phyloP scores from a whole-genome alignment of 2,888 invertebrate species.

The Adelphocoris suturalis region DNA sequence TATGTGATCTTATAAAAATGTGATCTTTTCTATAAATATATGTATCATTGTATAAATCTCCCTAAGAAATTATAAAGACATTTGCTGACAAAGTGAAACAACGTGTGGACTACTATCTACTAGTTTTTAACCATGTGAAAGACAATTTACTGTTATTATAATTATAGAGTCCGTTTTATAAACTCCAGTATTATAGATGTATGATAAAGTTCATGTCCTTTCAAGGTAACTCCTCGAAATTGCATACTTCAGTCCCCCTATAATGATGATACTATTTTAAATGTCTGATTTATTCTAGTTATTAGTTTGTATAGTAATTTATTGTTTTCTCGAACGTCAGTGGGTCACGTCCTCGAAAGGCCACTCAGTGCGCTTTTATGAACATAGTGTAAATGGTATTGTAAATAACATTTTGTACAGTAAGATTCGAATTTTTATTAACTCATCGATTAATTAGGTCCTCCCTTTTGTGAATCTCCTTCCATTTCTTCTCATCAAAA shows the following conservation, averaged over 20 bases:
- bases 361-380: conserved; percentile 32
- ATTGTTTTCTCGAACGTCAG: background rate
- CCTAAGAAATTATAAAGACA: background rate
- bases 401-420: background rate
- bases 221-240: background rate
- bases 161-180: background rate
- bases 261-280: conserved; percentile 7
- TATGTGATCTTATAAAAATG: conserved; percentile 29
- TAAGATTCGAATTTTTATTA: background rate
- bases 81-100: background rate
- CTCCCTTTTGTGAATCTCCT: background rate
- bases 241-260: background rate
- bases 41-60: background rate
- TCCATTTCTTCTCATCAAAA: background rate
- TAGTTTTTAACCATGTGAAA: background rate
- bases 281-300: conserved; percentile 49
- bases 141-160: background rate
- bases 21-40: conserved; percentile 14
- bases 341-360: background rate
- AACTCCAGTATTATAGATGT: conserved; percentile 37
- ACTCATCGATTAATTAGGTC: background rate
- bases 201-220: background rate
- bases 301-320: conserved; percentile 49
- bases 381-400: background rate
- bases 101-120: too few species aligned